These are phyloP conservation scores for Actenoides lindsayi DNA, from an alignment of 2,113 vertebrate species.

Conservation along the genomic window DNA sequence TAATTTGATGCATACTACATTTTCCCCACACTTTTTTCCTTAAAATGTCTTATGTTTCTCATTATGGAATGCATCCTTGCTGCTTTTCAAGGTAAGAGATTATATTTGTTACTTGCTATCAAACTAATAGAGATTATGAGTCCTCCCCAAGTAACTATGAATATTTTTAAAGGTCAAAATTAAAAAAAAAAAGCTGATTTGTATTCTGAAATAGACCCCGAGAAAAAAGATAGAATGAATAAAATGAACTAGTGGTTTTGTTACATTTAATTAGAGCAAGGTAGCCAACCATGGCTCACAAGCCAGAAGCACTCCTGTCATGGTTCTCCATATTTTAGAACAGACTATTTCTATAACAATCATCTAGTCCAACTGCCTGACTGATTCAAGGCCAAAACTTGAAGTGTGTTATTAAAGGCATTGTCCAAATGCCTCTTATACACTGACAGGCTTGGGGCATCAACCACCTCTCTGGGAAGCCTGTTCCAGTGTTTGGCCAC, in stretches of 20 bases:
- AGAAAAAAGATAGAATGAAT: not conserved
- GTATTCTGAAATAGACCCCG: not conserved
- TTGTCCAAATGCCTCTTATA: not conserved
- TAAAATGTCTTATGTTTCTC: not conserved
- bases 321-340: not conserved
- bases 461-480: not conserved
- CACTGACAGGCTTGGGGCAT: not conserved
- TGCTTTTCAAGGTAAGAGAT: not conserved
- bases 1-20: not conserved
- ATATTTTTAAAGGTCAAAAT: not conserved
- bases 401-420: not conserved
- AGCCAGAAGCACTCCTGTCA: not conserved
- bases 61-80: not conserved
- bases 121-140: not conserved
- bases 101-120: not conserved
- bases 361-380: not conserved
- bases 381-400: not conserved
- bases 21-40: not conserved
- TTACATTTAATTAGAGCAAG: not conserved
- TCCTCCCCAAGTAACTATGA: not conserved
- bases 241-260: not conserved
- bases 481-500: not conserved
- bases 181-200: not conserved
- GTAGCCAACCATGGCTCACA: not conserved
- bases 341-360: not conserved